Conservation (phyloP, 2,113 vertebrate genomes). For the Sphyrna mokarran region DNA sequence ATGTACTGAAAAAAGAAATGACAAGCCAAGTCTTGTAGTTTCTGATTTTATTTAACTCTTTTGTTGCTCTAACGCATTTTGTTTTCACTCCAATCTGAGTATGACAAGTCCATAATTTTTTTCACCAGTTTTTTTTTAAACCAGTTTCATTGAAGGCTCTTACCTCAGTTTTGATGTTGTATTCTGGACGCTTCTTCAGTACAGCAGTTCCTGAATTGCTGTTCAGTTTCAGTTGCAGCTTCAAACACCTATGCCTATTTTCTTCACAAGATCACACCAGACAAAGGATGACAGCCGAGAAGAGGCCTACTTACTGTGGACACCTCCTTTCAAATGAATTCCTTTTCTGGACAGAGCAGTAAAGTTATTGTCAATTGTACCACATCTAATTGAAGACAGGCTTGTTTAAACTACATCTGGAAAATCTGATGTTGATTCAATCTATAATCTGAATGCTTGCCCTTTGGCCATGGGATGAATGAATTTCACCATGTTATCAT, state of each 20-base stretch:
- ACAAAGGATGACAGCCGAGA: not conserved
- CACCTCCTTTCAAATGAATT: constrained; percentile 12
- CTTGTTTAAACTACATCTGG: constrained; percentile 31
- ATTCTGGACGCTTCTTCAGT: not conserved
- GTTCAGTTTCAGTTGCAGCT: not conserved
- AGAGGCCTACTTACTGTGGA: not conserved
- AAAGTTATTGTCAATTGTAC: constrained; percentile 23
- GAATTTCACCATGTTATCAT: constrained; percentile 22
- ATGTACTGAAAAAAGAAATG: constrained; percentile 20
- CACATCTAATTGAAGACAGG: constrained; percentile 26
- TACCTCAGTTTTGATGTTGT: not conserved
- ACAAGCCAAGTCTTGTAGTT: not conserved
- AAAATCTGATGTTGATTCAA: constrained; percentile 25
- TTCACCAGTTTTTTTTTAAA: not conserved
- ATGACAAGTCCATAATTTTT: not conserved
- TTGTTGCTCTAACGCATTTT: constrained; percentile 18
- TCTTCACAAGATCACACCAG: not conserved
- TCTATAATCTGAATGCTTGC: constrained; percentile 15
- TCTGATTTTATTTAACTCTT: constrained; percentile 32
- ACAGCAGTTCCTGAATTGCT: not conserved
- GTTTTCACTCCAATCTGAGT: not conserved
- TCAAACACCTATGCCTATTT: not conserved
- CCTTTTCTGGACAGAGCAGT: constrained; percentile 12
- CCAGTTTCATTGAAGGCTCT: not conserved
- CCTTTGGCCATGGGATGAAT: constrained; percentile 23